A percentile compares a stretch with the other conserved stretches of the same genome.
These are phyloP conservation scores for Pogonophryne albipinna DNA, from an alignment of 2,797 vertebrate genomes.

Conservation along the genomic window DNA sequence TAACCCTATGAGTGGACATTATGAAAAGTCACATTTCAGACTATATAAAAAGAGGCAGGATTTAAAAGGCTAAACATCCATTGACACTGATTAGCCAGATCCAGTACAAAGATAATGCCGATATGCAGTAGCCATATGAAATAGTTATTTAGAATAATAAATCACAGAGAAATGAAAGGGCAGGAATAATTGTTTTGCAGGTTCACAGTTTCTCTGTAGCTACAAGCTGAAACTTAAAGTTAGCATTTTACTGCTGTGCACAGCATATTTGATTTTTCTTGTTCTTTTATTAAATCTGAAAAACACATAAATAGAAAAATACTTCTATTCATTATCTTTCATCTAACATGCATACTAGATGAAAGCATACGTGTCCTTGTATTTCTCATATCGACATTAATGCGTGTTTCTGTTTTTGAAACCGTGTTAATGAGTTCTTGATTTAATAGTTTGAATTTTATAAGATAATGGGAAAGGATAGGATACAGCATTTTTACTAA, in stretches of 20 bases:
- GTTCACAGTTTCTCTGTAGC: not conserved
- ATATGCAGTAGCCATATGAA: not conserved
- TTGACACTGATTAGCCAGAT: not conserved
- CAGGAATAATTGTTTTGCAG: not conserved
- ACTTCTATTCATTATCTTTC: not conserved
- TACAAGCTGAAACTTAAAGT: not conserved
- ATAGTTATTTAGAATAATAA: not conserved
- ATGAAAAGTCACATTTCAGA: slow-evolving; percentile 2
- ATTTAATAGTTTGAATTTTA: not conserved
- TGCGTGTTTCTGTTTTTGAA: not conserved
- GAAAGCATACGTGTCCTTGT: slow-evolving; percentile 12
- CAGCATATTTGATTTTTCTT: not conserved
- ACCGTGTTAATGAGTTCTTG: not conserved
- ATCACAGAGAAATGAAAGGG: not conserved
- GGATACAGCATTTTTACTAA: not conserved
- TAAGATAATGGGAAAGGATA: too few relatives aligned
- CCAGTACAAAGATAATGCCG: not conserved
- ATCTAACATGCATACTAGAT: slow-evolving; percentile 12
- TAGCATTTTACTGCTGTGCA: not conserved
- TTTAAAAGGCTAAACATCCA: slow-evolving; percentile 23
- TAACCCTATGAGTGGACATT: too few relatives aligned
- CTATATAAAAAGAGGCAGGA: not conserved
- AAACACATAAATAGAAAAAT: not conserved
- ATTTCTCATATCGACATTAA: not conserved
- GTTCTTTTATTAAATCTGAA: slow-evolving; percentile 1